Evolutionary conservation across 1,140 invertebrate species (phyloP).

Genomic region (Zaprionus vittiger): DNA sequence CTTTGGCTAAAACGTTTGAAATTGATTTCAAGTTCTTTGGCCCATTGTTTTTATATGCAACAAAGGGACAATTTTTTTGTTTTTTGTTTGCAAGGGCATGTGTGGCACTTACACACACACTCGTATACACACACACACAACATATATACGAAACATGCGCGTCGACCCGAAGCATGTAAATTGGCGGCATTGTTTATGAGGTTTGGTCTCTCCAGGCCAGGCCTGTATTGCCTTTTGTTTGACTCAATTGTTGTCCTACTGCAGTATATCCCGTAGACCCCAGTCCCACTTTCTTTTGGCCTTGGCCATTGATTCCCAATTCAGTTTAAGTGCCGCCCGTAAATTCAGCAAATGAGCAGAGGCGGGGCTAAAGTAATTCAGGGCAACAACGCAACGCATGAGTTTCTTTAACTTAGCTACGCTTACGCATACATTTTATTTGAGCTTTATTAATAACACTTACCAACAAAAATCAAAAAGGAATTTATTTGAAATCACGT

Average conservation of each 20-base stretch:
- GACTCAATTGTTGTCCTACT: slow-evolving; percentile 12
- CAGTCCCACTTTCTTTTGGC: slow-evolving; percentile 28
- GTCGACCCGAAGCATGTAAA: slow-evolving; percentile 73
- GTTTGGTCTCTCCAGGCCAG: slow-evolving; percentile 26
- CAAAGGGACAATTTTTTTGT: slow-evolving; percentile 81
- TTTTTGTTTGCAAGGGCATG: slow-evolving; percentile 70
- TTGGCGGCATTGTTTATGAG: slow-evolving; percentile 80
- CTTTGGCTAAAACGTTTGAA: slow-evolving; percentile 80
- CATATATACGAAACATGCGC: slow-evolving; percentile 17
- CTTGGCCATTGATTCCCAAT: slow-evolving; percentile 77
- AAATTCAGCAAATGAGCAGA: slow-evolving; percentile 73
- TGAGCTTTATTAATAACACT: background rate
- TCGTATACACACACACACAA: slow-evolving; percentile 26
- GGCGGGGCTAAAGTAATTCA: slow-evolving; percentile 51
- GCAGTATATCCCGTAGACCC: background rate
- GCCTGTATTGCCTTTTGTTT: slow-evolving; percentile 55
- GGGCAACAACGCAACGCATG: slow-evolving; percentile 44
- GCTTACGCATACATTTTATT: slow-evolving; percentile 11
- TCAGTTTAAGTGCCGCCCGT: slow-evolving; percentile 76
- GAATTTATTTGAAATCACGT: background rate
- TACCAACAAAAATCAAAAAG: background rate
- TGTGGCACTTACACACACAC: slow-evolving; percentile 39
- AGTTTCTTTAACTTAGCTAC: slow-evolving; percentile 43
- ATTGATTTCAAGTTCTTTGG: slow-evolving; percentile 80
- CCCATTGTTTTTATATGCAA: slow-evolving; percentile 81